Evolutionary conservation across 2,797 vertebrate genomes (phyloP), one percentile per base, ranked within the genome.

Genomic region (Eulemur rubriventer): DNA sequence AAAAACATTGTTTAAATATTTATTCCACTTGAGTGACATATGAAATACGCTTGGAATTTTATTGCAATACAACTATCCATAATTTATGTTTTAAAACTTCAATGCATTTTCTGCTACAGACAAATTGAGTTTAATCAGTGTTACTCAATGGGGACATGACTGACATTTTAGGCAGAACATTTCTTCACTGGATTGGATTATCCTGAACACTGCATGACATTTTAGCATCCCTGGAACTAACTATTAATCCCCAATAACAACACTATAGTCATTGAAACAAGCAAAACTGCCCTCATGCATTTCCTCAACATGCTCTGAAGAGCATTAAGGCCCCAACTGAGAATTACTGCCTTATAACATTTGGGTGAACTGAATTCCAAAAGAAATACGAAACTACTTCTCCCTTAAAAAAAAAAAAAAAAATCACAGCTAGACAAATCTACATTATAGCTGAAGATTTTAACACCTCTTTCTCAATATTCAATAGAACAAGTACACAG

Each of bases 21-120:
- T 91, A 89, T 65, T 55, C 46, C 18, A 87, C 28, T 76, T 93
- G 67, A 82, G 70, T 70, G 28, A 46, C 26, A 48, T 63, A 93
- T 93, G 35, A 94, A 95, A 95, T 76, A 89, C 5, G 48, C 48
- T 76, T 94, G 48, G 14, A 95, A 57, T 94, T 91, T 87, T 95
- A 89, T 1, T 80, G 24, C 33, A 65, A 52, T 20, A 78, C 48
- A 83, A 95, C 9, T 28, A 70, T 24, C 50, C 61, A 38, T 38
- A 50, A 96, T 91, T 55, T 96, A 50, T 50, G 95, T 76, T 38
- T 88, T 81, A 84, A 97, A 69, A 87, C 3, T 43, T 50, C 78
- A 94, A 30, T 46, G 43, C 33, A 70, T 69, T 89, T 94, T 50
- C 55, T 33, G 73, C 26, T 48, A 89, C 0, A 72, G 33, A 87